Evolutionary conservation across 2,888 invertebrate species (phyloP), one percentile per base, ranked within the genome.

Genomic region (Nomada lathburiana): DNA sequence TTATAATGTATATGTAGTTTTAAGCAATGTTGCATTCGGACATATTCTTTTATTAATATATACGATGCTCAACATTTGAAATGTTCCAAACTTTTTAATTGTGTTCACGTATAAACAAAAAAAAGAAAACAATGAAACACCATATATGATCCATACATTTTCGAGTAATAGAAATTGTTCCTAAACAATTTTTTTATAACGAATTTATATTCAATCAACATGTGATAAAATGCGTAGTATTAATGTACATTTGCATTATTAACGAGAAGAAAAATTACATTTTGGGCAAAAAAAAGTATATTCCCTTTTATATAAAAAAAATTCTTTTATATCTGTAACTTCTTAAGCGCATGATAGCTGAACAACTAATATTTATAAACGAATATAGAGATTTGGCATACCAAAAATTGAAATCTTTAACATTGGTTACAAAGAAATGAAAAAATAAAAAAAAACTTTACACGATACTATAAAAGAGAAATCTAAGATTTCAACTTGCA

Each of bases 1-100:
- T 79, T 83, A 83, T 70, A 55, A 67, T 77, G 76, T 82, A 80
- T 89, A 81, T 80, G 72, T 87, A 84, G 83, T 72, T 53, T 76
- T 80, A 89, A 88, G 89, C 89, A 88, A 88, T 87, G 79, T 88
- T 88, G 89, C 88, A 88, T 89, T 88, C 88, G 89, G 89, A 87
- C 82, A 80, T 89, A 83, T 88, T 84, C 82, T 87, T 89, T 88
- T 89, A 83, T 80, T 82, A 87, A 87, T 89, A 86, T 86, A 86
- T 76, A 80, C 69, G 64, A 80, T 76, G 85, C 83, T 84, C 87
- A 82, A 82, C 85, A 88, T 83, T 88, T 89, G 88, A 88, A 84
- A 88, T 88, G 89, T 84, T 88, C 89, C 86, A 89, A 86, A 88
- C 88, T 86, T 83, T 88, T 80, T 73, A 78, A 85, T 78, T 87